Evolutionary conservation across 2,113 vertebrate species (phyloP).

Genomic region (Pelodiscus sinensis): DNA sequence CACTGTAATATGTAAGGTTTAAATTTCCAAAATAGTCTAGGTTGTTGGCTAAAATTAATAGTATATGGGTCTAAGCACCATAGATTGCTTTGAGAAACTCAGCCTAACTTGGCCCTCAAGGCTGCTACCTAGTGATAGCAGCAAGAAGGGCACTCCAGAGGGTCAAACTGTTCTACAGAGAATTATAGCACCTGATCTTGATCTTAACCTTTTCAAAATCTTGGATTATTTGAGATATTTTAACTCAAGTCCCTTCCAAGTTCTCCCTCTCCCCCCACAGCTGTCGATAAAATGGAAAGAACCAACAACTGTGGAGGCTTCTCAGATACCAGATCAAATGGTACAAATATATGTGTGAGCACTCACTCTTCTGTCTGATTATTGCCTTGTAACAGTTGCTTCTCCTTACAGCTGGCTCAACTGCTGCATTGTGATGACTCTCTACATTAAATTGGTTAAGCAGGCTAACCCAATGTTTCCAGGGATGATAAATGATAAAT

Average conservation of each 20-base stretch:
- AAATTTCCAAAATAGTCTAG: background rate
- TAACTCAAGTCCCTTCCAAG: background rate
- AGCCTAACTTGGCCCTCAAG: background rate
- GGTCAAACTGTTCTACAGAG: background rate
- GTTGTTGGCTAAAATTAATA: slow-evolving; percentile 16
- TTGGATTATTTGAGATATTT: slow-evolving; percentile 7
- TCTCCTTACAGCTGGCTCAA: background rate
- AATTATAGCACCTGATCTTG: background rate
- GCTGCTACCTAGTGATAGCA: background rate
- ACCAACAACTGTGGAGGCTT: background rate
- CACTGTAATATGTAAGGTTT: slow-evolving; percentile 25
- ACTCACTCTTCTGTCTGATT: background rate
- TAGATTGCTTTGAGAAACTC: background rate
- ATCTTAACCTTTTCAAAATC: slow-evolving; percentile 9
- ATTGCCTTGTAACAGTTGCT: background rate
- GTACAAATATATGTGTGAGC: background rate
- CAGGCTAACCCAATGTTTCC: background rate
- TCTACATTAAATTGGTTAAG: background rate
- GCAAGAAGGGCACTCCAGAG: background rate
- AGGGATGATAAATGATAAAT: background rate
- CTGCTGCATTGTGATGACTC: background rate
- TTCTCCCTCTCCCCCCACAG: background rate
- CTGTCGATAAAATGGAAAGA: background rate
- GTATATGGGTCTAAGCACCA: slow-evolving; percentile 31
- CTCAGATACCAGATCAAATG: background rate